Base-by-base conservation (phyloP, 2,797 vertebrate species). In the Chaetophractus vellerosus region DNA sequence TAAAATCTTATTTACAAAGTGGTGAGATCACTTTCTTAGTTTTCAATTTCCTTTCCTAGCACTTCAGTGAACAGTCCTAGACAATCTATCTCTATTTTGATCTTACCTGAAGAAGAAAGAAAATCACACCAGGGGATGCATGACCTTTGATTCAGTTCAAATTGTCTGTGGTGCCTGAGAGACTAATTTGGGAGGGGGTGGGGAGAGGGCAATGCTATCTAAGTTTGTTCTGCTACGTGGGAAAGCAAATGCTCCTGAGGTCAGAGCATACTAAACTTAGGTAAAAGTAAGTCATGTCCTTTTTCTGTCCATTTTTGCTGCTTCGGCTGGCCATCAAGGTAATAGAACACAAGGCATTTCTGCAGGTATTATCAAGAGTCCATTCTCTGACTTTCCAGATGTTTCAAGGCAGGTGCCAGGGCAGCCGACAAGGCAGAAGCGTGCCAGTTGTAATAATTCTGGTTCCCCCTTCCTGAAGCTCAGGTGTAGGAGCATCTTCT, bases 111-210 rank as follows among this genome's bases (percentile, higher is more conserved):
- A 97, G 98, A 97, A 61, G 61, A 92, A 96, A 81, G 18, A 23
- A 96, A 98, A 97, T 98, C 96, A 94, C 81, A 75, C 78, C 97
- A 97, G 97, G 95, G 82, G 89, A 96, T 96, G 69, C 91, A 96
- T 96, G 97, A 98, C 96, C 96, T 98, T 98, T 97, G 79, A 81
- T 96, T 97, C 57, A 4, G 88, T 64, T 93, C 94, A 97, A 96
- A 97, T 94, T 90, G 88, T 71, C 95, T 94, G 76, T 96, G 97
- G 95, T 88, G 94, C 33, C 41, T 68, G 45, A 23, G 26, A 89
- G 69, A 96, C 84, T 96, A 92, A 92, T 93, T 63, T 74, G 74
- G 91, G 91, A 45, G 45, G 16, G 52, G 52, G 52, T 94, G 68
- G 87, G 88, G 61, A 57, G 84, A 12, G 9, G 61, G 28, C 74